Percentiles rank a stretch among this genome's conserved stretches.
Evolutionary conservation across 2,797 vertebrate genomes (phyloP).

Genomic region (Bovichtus diacanthus): DNA sequence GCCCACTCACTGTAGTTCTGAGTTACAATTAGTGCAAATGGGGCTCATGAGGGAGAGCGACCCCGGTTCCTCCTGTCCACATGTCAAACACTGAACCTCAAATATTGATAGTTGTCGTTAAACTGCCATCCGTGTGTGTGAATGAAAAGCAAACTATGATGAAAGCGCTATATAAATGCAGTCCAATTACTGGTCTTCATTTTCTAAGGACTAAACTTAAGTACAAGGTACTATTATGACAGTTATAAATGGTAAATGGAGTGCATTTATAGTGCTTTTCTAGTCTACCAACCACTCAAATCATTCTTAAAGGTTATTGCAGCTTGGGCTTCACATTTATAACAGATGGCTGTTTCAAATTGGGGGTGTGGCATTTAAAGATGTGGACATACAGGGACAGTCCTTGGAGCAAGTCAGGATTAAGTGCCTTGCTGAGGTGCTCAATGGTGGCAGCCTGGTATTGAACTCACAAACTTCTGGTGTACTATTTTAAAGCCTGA

Average conservation of each 20-base stretch:
- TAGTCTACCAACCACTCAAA: too few species aligned
- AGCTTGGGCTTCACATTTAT: not conserved
- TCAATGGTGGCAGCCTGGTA: too few species aligned
- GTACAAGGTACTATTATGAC: not conserved
- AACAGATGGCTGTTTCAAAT: not conserved
- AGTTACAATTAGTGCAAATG: not conserved
- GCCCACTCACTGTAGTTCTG: not conserved
- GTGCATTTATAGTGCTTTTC: too few species aligned
- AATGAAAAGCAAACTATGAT: not conserved
- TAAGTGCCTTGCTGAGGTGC: too few species aligned
- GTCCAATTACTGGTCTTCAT: not conserved
- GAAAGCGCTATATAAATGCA: not conserved
- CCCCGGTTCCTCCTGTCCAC: not conserved
- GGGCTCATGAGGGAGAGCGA: not conserved
- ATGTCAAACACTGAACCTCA: not conserved
- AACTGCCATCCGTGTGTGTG: not conserved
- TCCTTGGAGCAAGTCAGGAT: too few species aligned
- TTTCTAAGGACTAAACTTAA: not conserved
- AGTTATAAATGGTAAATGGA: too few species aligned
- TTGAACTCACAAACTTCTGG: too few species aligned
- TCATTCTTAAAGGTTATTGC: not conserved
- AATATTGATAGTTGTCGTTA: not conserved
- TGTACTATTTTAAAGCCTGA: too few species aligned
- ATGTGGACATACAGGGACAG: too few species aligned
- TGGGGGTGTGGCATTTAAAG: not conserved